Conservation (phyloP, 2,888 invertebrate species). For the Tetropium fuscum region DNA sequence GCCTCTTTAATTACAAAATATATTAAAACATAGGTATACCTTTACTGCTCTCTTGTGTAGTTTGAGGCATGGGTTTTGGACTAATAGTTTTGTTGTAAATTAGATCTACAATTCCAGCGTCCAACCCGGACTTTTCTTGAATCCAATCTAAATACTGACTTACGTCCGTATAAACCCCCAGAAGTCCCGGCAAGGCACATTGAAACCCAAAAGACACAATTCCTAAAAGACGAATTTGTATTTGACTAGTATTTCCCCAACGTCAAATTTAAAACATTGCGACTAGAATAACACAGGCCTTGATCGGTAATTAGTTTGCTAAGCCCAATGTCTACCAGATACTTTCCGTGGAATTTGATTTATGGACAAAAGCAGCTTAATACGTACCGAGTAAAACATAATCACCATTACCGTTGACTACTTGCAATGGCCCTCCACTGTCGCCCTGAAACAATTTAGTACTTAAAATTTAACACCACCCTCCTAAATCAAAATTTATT, state of each 20-base stretch:
- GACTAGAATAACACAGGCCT: too few species aligned
- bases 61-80: too few species aligned
- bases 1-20: too few species aligned
- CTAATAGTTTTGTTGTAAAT: conserved; percentile 28
- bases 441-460: conserved; percentile 76
- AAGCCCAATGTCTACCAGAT: too few species aligned
- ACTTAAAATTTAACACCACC: background rate
- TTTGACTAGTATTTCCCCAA: too few species aligned
- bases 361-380: too few species aligned
- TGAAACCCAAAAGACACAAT: conserved; percentile 77
- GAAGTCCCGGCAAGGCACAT: conserved; percentile 70
- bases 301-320: too few species aligned
- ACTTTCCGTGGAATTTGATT: too few species aligned
- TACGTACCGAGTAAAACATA: conserved; percentile 72
- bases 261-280: too few species aligned
- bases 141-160: conserved; percentile 72
- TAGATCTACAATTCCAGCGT: conserved; percentile 34
- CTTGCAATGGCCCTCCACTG: conserved; percentile 80
- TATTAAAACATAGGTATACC: too few species aligned
- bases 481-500: conserved; percentile 6
- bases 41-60: too few species aligned
- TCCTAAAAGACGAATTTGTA: too few species aligned
- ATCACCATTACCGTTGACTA: conserved; percentile 64
- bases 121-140: conserved; percentile 49
- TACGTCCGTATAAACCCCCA: conserved; percentile 74